Conservation (phyloP, 2,113 vertebrate genomes). For the Bambusicola thoracicus region DNA sequence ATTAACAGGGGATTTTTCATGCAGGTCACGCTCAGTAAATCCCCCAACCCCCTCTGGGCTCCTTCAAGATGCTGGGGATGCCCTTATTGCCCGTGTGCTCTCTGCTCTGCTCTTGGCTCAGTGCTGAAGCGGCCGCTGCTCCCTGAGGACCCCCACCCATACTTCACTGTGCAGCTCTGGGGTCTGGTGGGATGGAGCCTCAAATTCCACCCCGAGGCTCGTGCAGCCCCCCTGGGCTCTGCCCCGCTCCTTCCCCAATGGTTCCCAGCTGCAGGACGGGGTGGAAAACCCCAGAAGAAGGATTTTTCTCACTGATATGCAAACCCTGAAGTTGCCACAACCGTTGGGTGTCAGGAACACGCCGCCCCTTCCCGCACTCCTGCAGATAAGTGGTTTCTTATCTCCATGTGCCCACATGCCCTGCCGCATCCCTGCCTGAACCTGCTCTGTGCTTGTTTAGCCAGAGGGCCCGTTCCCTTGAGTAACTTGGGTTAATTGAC, state of each 20-base stretch:
- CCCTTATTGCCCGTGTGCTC: neutral
- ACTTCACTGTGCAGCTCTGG: neutral
- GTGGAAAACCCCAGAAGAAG: neutral
- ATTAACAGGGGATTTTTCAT: neutral
- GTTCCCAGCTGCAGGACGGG: neutral
- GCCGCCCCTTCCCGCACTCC: accelerated
- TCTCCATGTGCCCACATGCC: neutral
- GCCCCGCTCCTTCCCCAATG: accelerated
- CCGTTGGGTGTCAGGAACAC: neutral
- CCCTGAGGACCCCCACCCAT: no score
- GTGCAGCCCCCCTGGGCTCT: neutral
- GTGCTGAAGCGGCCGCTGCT: accelerated
- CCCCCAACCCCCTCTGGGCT: neutral
- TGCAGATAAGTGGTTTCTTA: neutral
- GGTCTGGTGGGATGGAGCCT: neutral
- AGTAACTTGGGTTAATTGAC: neutral
- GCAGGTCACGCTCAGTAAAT: neutral
- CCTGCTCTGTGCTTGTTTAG: accelerated
- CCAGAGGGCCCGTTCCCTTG: neutral
- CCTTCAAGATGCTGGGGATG: accelerated
- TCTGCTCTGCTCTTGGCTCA: neutral
- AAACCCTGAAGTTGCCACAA: neutral
- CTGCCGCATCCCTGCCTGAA: neutral
- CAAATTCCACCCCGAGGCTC: neutral
- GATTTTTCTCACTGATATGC: neutral